These are phyloP conservation scores for Matsumurasca onukii DNA, from an alignment of 1,140 invertebrate species.

Conservation along the genomic window DNA sequence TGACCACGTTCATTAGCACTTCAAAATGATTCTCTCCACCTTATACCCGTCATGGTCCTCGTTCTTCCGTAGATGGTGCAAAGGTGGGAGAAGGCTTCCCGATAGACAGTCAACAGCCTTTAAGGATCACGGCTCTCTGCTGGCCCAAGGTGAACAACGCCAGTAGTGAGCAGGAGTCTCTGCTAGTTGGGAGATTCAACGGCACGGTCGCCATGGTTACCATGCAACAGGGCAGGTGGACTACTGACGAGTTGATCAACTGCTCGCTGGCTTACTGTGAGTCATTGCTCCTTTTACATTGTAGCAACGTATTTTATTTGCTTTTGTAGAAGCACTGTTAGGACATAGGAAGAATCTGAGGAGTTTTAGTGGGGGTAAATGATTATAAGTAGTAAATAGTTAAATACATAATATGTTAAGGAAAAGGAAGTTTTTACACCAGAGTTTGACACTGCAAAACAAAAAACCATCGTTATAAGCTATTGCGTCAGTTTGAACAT, in stretches of 20 bases:
- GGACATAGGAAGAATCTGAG: no score
- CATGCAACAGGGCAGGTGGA: slow-evolving; percentile 40
- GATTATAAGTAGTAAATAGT: no score
- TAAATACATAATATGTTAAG: no score
- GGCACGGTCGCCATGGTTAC: slow-evolving; percentile 50
- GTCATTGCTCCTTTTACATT: slow-evolving; percentile 30
- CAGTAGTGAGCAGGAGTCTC: slow-evolving; percentile 48
- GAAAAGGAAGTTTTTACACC: no score
- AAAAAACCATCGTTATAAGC: no score
- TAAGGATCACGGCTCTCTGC: slow-evolving; percentile 53
- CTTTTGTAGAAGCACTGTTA: no score
- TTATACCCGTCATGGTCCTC: no score
- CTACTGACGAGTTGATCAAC: slow-evolving; percentile 50
- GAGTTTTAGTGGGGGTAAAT: no score
- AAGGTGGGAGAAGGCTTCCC: slow-evolving; percentile 41
- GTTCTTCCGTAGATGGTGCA: not conserved
- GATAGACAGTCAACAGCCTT: slow-evolving; percentile 50
- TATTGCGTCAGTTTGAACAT: no score
- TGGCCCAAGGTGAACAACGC: slow-evolving; percentile 51
- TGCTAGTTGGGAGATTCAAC: slow-evolving; percentile 57
- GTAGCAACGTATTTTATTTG: slow-evolving; percentile 18
- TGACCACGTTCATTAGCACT: no score
- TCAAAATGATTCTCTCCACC: no score
- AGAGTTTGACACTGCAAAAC: no score
- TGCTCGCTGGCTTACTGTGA: slow-evolving; percentile 44